These are phyloP conservation scores for Hemiscyllium ocellatum DNA, from an alignment of 2,113 vertebrate genomes.

Conservation along the genomic window DNA sequence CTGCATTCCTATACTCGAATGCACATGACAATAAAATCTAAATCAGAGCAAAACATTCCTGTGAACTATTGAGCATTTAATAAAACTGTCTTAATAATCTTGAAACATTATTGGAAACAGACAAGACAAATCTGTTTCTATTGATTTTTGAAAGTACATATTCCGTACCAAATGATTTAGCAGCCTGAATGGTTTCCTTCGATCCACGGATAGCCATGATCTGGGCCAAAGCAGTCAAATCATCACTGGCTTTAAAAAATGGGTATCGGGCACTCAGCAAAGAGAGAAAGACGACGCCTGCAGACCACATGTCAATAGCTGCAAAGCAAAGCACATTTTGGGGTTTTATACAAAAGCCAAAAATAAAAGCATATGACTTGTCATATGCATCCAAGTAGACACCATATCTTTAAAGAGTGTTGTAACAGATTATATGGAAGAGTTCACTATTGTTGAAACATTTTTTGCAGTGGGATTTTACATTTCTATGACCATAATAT, in stretches of 20 bases:
- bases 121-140: slow-evolving; percentile 35
- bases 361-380: background rate
- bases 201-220: slow-evolving; percentile 95
- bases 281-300: slow-evolving; percentile 88
- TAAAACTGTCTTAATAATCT: background rate
- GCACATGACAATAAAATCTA: no score
- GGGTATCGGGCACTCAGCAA: slow-evolving; percentile 90
- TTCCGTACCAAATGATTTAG: slow-evolving; percentile 75
- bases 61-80: background rate
- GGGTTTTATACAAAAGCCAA: background rate
- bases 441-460: background rate
- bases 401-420: background rate
- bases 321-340: slow-evolving; percentile 50
- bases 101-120: slow-evolving; percentile 11
- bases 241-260: slow-evolving; percentile 94
- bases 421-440: background rate
- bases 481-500: background rate
- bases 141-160: slow-evolving; percentile 47
- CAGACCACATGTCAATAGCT: slow-evolving; percentile 97
- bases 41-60: no score
- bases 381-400: background rate
- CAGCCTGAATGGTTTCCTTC: slow-evolving; percentile 79
- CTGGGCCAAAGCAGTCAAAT: slow-evolving; percentile 87
- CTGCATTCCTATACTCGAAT: no score
- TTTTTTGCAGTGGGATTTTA: background rate